Conservation (phyloP, 2,113 vertebrate genomes). For the Lagenorhynchus albirostris region DNA sequence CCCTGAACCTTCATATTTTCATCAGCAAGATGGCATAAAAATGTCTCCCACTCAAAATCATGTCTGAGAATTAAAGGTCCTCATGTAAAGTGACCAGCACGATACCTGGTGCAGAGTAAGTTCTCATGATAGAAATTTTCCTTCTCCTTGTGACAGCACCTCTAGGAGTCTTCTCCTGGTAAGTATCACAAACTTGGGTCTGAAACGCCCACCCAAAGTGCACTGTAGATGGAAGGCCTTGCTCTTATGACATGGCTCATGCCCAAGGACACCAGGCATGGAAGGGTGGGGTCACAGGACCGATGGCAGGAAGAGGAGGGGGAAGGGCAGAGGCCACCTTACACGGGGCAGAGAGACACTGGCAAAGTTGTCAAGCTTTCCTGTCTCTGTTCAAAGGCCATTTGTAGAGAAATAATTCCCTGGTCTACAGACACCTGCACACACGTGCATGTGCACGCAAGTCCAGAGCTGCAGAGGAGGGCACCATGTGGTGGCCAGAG, state of each 20-base stretch:
- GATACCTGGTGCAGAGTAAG: background rate
- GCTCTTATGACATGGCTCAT: background rate
- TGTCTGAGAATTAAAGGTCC: background rate
- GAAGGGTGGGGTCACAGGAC: background rate
- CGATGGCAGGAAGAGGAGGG: background rate
- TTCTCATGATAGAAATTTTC: background rate
- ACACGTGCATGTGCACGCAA: rapidly evolving
- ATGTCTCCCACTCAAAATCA: background rate
- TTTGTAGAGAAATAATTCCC: background rate
- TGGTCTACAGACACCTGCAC: background rate
- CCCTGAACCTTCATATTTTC: background rate
- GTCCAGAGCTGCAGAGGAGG: background rate
- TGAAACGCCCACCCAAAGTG: background rate
- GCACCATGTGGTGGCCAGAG: rapidly evolving
- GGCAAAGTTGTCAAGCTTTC: background rate
- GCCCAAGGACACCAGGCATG: background rate
- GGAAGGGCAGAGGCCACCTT: background rate
- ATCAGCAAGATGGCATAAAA: background rate
- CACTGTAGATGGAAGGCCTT: background rate
- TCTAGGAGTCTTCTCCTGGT: background rate
- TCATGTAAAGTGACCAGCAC: background rate
- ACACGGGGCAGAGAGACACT: background rate
- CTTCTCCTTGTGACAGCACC: background rate
- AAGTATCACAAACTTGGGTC: background rate
- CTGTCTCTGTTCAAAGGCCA: background rate